Percentiles rank a stretch among this genome's conserved stretches.
Evolutionary conservation across 2,113 vertebrate genomes (phyloP).

Genomic region (Morone chrysops): DNA sequence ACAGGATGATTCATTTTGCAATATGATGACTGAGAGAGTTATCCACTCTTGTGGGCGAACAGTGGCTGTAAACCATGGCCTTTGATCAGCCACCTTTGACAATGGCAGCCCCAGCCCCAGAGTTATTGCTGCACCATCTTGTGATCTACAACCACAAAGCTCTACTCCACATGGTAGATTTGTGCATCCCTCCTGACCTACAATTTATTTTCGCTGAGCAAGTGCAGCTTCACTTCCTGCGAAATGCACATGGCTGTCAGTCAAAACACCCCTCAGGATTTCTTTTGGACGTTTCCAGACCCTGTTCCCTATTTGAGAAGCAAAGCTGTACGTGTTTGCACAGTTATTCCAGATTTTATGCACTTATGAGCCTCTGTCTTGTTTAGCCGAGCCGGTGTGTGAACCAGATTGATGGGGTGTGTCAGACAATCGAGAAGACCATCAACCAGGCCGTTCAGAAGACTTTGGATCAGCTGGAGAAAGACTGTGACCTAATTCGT

Average conservation of each 20-base stretch:
- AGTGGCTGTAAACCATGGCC: conserved; percentile 55
- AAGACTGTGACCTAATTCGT: conserved; percentile 83
- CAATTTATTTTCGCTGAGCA: conserved; percentile 61
- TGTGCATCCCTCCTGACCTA: conserved; percentile 41
- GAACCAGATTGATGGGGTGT: conserved; percentile 86
- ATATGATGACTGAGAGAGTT: conserved; percentile 35
- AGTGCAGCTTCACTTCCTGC: conserved; percentile 42
- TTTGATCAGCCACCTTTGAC: conserved; percentile 52
- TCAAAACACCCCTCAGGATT: conserved; percentile 48
- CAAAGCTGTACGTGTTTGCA: neutral
- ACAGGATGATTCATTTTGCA: conserved; percentile 48
- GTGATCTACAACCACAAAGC: conserved; percentile 62
- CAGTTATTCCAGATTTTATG: neutral
- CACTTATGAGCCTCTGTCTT: conserved; percentile 22
- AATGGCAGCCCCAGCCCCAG: conserved; percentile 34
- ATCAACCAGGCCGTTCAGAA: conserved; percentile 88
- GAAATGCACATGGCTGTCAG: conserved; percentile 45
- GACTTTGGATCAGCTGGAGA: conserved; percentile 86
- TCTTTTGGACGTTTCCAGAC: conserved; percentile 24
- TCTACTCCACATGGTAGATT: conserved; percentile 34
- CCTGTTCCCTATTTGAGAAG: neutral
- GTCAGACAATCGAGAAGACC: conserved; percentile 86
- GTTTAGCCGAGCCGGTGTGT: conserved; percentile 83
- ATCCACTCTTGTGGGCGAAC: conserved; percentile 2
- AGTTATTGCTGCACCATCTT: conserved; percentile 54